Base-by-base conservation (phyloP, 1,140 invertebrate genomes). In the Spodoptera frugiperda region DNA sequence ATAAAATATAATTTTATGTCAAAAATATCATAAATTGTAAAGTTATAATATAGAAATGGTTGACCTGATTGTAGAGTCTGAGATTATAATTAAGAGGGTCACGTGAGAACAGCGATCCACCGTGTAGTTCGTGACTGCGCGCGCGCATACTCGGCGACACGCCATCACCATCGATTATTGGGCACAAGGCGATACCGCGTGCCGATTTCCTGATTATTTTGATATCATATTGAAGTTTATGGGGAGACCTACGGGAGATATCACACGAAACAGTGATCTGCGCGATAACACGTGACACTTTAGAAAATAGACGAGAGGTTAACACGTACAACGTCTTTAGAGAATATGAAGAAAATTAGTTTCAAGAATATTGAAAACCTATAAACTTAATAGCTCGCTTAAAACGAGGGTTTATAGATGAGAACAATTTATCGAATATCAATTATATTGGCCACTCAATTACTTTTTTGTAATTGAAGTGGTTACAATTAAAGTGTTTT, bases 1-100 rank as follows among this genome's bases (percentile, higher is more conserved):
- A n/a, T n/a, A n/a, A n/a, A n/a, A n/a, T n/a, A n/a, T n/a, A n/a
- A n/a, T 39, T 39, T 39, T 39, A 39, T 4, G 33, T 39, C 33
- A 9, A 39, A 39, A 39, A 39, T 39, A 39, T 9, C 5, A 39
- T 39, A 39, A 39, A 39, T 39, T 39, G 33, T 39, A 30, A 3
- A 30, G 5, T 2, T 30, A 30, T 3, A 30, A 39, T 39, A 39
- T 39, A 39, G 33, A 39, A 39, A 39, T 39, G 78, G 72, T 77
- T 88, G 86, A 90, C 88, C 89, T 82, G 82, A 78, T 87, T 90
- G 85, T 53, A 67, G 77, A 80, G 82, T 76, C 72, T 72, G 76
- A 85, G 85, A 89, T 89, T 87, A 89, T 91, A 91, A 92, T 91
- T 90, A 91, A 91, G 84, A 91, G 82, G 87, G 85, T 90, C 87